phyloP scores from a whole-genome alignment of 2,888 invertebrate species.

The Calliopum simillimum region DNA sequence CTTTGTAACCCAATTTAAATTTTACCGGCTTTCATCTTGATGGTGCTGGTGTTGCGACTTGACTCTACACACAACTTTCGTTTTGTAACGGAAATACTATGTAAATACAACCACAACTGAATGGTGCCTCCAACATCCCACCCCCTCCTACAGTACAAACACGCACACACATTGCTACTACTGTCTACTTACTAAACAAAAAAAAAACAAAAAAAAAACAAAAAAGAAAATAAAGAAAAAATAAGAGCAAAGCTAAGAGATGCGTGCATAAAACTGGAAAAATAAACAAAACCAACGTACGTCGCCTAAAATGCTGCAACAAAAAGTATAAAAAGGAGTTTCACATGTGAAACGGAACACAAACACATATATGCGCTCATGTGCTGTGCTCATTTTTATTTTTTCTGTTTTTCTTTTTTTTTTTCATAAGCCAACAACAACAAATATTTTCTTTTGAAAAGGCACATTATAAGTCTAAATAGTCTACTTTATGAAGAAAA shows the following conservation, averaged over 20 bases:
- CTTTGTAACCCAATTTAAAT: slow-evolving; percentile 19
- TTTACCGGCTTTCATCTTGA: slow-evolving; percentile 11
- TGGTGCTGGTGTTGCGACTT: not conserved
- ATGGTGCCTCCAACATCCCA: too few species aligned
- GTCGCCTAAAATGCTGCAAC: slow-evolving; percentile 12
- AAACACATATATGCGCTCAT: not conserved
- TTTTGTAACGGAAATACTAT: not conserved
- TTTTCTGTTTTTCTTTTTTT: too few species aligned
- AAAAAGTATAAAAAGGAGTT: not conserved
- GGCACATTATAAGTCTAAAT: too few species aligned
- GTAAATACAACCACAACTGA: too few species aligned
- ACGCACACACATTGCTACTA: too few species aligned
- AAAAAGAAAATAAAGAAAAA: too few species aligned
- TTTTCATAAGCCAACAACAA: not conserved
- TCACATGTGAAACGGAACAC: not conserved
- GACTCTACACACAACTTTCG: not conserved
- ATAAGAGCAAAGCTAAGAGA: too few species aligned
- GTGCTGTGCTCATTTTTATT: slow-evolving; percentile 1
- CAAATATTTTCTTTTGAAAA: too few species aligned
- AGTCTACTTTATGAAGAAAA: too few species aligned
- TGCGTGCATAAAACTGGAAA: not conserved
- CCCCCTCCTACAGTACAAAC: too few species aligned
- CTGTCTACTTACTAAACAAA: too few species aligned
- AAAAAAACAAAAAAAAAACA: too few species aligned
- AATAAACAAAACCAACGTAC: not conserved